Evolutionary conservation across 2,797 vertebrate species (phyloP).

Genomic region (Taenioides sp.): DNA sequence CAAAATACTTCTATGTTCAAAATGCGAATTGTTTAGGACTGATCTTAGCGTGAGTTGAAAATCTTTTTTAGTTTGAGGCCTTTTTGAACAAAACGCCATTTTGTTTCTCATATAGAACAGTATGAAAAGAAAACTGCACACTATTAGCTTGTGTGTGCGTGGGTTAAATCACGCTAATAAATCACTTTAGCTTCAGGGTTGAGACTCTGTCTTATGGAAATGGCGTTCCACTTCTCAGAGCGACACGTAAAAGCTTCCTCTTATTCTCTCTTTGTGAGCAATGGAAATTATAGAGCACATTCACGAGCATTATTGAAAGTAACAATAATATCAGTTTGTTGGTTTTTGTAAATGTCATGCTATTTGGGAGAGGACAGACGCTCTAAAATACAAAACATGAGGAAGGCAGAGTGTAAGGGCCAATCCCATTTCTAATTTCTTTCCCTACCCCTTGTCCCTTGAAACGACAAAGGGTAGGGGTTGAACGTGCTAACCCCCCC

Average conservation of each 20-base stretch:
- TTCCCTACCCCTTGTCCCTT: too few species aligned
- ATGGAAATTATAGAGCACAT: constrained; percentile 26
- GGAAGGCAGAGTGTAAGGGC: not conserved
- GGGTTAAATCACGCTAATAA: constrained; percentile 34
- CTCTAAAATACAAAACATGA: constrained; percentile 7
- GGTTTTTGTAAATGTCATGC: constrained; percentile 29
- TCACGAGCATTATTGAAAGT: constrained; percentile 23
- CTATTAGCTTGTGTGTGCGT: not conserved
- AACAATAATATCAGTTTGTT: constrained; percentile 20
- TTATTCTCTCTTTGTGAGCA: not conserved
- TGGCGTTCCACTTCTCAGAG: constrained; percentile 3
- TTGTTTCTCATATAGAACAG: constrained; percentile 3
- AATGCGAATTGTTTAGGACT: not conserved
- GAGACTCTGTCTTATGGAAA: constrained; percentile 30
- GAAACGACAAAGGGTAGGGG: too few species aligned
- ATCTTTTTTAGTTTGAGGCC: not conserved
- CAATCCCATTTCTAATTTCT: too few species aligned
- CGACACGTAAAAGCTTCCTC: constrained; percentile 8
- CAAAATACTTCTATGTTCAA: not conserved
- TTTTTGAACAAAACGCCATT: constrained; percentile 7
- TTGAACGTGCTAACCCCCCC: too few species aligned
- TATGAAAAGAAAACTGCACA: constrained; percentile 27
- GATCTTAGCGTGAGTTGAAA: not conserved
- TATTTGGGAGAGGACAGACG: constrained; percentile 13
- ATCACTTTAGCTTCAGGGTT: constrained; percentile 21